Conservation (phyloP, 2,113 vertebrate species). For the Catharus fuscescens region DNA sequence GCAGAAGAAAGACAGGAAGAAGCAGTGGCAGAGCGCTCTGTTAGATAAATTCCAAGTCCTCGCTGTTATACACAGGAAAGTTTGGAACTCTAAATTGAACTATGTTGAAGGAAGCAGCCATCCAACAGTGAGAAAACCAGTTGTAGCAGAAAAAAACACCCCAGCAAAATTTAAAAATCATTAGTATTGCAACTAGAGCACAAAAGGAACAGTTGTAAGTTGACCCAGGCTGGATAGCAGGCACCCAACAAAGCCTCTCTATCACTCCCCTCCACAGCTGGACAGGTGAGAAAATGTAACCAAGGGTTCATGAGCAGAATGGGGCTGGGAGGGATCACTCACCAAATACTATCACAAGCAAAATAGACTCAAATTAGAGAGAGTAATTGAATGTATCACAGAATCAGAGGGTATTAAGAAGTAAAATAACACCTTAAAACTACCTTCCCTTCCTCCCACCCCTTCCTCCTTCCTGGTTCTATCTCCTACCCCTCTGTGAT, state of each 20-base stretch:
- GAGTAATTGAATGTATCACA: not conserved
- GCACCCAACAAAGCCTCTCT: not conserved
- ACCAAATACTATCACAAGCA: rapidly evolving
- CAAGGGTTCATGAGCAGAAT: not conserved
- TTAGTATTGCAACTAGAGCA: not conserved
- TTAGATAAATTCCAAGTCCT: not conserved
- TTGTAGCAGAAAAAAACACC: not conserved
- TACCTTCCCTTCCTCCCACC: not conserved
- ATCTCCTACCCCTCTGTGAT: not conserved
- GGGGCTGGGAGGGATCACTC: not conserved
- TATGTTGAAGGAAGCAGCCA: not conserved
- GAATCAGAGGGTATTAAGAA: not conserved
- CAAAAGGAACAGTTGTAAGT: not conserved
- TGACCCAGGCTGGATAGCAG: not conserved
- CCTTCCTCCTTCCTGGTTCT: not conserved
- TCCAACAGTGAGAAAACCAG: not conserved
- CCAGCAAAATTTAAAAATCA: not conserved
- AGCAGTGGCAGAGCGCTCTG: not conserved
- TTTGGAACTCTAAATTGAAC: not conserved
- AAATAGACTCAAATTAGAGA: not conserved
- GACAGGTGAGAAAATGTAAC: not conserved
- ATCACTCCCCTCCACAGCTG: too few species aligned
- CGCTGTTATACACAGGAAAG: not conserved
- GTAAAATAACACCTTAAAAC: not conserved
- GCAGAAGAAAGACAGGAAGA: not conserved